Conservation (phyloP, 2,888 invertebrate genomes). For the Coleophora flavipennella region DNA sequence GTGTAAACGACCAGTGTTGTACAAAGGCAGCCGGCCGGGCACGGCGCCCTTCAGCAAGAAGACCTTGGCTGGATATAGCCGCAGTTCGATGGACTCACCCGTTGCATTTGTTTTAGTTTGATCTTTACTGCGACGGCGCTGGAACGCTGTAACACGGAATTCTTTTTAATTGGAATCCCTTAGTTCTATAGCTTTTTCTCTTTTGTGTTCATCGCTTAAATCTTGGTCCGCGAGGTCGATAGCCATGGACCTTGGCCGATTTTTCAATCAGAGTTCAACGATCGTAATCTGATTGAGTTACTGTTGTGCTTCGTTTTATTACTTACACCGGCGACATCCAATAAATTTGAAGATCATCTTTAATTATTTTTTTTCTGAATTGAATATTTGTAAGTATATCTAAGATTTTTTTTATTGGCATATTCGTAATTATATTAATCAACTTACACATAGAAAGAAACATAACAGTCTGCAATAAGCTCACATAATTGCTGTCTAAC, state of each 20-base stretch:
- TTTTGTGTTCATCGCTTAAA: conserved; percentile 20
- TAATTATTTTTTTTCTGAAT: no score
- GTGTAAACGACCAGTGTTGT: conserved; percentile 54
- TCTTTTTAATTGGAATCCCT: conserved; percentile 32
- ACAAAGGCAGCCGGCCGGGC: conserved; percentile 54
- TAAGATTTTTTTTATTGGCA: no score
- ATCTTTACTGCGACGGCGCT: conserved; percentile 44
- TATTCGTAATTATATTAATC: no score
- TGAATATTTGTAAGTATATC: no score
- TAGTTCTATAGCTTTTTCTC: conserved; percentile 1
- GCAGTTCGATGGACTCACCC: conserved; percentile 62
- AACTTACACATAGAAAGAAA: no score
- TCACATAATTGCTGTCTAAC: no score
- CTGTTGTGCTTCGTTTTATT: conserved; percentile 42
- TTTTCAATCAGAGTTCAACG: conserved; percentile 58
- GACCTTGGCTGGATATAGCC: conserved; percentile 70
- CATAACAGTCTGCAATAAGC: no score
- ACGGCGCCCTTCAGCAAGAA: conserved; percentile 64
- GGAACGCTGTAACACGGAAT: conserved; percentile 40
- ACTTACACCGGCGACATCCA: conserved; percentile 41
- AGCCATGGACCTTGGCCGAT: conserved; percentile 62
- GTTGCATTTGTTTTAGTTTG: conserved; percentile 51
- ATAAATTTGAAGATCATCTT: no score
- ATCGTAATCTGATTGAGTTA: conserved; percentile 35
- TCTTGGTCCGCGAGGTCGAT: background rate